These are phyloP conservation scores for Euborellia annulipes DNA, from an alignment of 1,140 invertebrate species.

Conservation along the genomic window DNA sequence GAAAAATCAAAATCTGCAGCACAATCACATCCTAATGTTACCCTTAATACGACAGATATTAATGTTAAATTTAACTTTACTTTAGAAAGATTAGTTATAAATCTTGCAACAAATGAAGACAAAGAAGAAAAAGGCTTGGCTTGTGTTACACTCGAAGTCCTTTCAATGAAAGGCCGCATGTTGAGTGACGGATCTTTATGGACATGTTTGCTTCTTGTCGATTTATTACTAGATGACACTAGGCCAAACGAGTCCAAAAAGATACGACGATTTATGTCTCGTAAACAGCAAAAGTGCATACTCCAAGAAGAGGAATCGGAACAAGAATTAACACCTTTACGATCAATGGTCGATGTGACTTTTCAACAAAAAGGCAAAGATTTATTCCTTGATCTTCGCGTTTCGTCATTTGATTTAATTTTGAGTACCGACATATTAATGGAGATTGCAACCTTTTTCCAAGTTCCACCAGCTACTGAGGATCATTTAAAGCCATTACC, in stretches of 20 bases:
- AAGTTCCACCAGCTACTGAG: neutral
- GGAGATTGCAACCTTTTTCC: conserved; percentile 59
- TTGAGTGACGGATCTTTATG: conserved; percentile 55
- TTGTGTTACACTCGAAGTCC: conserved; percentile 53
- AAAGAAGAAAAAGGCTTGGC: conserved; percentile 48
- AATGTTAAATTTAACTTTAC: conserved; percentile 44
- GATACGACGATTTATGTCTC: neutral
- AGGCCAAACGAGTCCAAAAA: conserved; percentile 25
- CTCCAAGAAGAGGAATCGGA: conserved; percentile 23
- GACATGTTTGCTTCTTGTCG: conserved; percentile 54
- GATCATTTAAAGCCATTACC: neutral
- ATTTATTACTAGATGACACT: conserved; percentile 69
- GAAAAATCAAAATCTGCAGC: too few species aligned
- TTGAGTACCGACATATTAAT: conserved; percentile 76
- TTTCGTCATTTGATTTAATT: conserved; percentile 72
- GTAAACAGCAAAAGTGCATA: too few species aligned
- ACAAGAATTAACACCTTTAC: conserved; percentile 14
- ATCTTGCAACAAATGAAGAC: conserved; percentile 35
- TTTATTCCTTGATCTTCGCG: conserved; percentile 58
- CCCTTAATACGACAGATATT: conserved; percentile 2
- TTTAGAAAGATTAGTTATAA: conserved; percentile 51
- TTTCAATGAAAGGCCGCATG: conserved; percentile 64
- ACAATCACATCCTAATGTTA: conserved; percentile 2
- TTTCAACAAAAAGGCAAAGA: conserved; percentile 47
- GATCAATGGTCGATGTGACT: conserved; percentile 59